These are phyloP conservation scores for Ceratina calcarata DNA, from an alignment of 1,140 invertebrate genomes.

Conservation along the genomic window DNA sequence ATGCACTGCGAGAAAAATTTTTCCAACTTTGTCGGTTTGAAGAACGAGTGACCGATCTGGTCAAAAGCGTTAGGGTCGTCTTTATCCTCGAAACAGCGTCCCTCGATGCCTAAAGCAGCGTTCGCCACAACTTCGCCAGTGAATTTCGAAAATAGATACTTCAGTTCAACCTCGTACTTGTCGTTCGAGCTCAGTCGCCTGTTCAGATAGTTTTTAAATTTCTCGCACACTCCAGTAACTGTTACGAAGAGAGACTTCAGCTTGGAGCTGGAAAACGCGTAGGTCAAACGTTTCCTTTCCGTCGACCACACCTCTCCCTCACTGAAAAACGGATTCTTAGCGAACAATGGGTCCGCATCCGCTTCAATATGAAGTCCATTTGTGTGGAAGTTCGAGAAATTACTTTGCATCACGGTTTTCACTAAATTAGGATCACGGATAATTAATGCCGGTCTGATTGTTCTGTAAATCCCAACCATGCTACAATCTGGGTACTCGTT, in stretches of 20 bases:
- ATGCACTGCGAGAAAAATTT: slow-evolving; percentile 11
- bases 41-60: slow-evolving; percentile 57
- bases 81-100: slow-evolving; percentile 53
- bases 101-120: slow-evolving; percentile 78
- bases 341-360: slow-evolving; percentile 54
- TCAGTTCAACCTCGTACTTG: slow-evolving; percentile 65
- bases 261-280: slow-evolving; percentile 55
- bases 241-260: slow-evolving; percentile 43
- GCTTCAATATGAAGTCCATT: slow-evolving; percentile 45
- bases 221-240: slow-evolving; percentile 32
- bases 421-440: slow-evolving; percentile 69
- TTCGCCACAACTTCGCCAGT: slow-evolving; percentile 80
- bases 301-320: slow-evolving; percentile 59
- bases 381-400: slow-evolving; percentile 66
- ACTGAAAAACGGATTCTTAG: slow-evolving; percentile 69
- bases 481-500: slow-evolving; percentile 34
- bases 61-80: slow-evolving; percentile 27
- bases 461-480: slow-evolving; percentile 66
- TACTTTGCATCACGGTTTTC: slow-evolving; percentile 66
- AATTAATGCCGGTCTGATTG: slow-evolving; percentile 59
- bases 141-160: slow-evolving; percentile 73
- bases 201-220: slow-evolving; percentile 50
- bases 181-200: slow-evolving; percentile 9
- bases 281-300: slow-evolving; percentile 34
- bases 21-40: slow-evolving; percentile 17